A percentile compares a stretch with the other conserved stretches of the same genome.
Evolutionary conservation across 2,888 invertebrate species (phyloP).

Genomic region (Girardia tigrina): DNA sequence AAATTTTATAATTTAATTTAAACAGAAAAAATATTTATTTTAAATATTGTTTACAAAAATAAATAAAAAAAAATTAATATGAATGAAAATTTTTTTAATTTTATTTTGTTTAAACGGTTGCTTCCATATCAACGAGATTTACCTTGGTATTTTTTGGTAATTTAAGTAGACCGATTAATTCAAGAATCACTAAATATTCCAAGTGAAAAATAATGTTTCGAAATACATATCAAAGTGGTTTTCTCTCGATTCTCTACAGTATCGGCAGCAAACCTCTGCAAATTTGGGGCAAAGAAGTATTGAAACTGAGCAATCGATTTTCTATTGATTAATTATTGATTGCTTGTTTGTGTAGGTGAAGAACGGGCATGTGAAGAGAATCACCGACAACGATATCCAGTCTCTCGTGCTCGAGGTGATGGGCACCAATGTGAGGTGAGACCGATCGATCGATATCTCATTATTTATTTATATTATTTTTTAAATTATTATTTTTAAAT

Average conservation of each 20-base stretch:
- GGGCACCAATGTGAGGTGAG: conserved; percentile 70
- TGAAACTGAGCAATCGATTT: too few relatives aligned
- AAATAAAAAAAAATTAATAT: too few relatives aligned
- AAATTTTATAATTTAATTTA: too few relatives aligned
- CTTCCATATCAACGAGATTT: background rate
- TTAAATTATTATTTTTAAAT: background rate
- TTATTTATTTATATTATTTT: background rate
- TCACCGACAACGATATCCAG: conserved; percentile 83
- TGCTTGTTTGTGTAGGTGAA: conserved; percentile 56
- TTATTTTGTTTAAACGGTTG: background rate
- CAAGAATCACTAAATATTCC: background rate
- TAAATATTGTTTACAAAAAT: too few relatives aligned
- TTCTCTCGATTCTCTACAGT: conserved; percentile 54
- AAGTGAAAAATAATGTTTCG: conserved; percentile 50
- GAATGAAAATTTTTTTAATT: too few relatives aligned
- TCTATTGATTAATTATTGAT: background rate
- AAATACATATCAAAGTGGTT: conserved; percentile 55
- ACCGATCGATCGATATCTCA: background rate
- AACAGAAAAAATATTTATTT: too few relatives aligned
- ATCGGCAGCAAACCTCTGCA: conserved; percentile 55
- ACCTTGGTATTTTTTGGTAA: conserved; percentile 1
- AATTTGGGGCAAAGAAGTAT: conserved; percentile 54
- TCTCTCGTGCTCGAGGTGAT: conserved; percentile 78
- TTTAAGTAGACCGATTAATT: background rate
- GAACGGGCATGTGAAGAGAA: conserved; percentile 82